phyloP scores from a whole-genome alignment of 2,113 vertebrate genomes.

The Channa argus region DNA sequence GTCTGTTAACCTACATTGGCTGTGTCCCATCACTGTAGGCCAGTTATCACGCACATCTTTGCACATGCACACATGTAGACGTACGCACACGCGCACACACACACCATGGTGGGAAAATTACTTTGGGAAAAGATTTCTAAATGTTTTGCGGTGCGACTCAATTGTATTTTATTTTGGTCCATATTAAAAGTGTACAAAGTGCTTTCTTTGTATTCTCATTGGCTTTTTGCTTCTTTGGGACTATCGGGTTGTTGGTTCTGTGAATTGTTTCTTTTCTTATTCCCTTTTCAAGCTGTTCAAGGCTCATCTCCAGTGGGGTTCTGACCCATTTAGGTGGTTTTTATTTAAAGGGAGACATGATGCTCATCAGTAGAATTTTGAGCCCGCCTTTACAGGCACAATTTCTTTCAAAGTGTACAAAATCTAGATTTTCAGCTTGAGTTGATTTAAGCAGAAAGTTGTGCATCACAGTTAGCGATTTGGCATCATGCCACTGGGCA shows the following conservation, averaged over 20 bases:
- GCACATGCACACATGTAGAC: constrained; percentile 1
- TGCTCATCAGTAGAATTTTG: constrained; percentile 59
- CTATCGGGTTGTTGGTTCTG: constrained; percentile 39
- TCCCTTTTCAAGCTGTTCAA: constrained; percentile 42
- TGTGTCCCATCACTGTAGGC: constrained; percentile 35
- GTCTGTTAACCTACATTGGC: constrained; percentile 38
- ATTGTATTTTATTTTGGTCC: constrained; percentile 32
- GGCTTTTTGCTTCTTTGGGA: constrained; percentile 50
- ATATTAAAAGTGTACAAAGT: constrained; percentile 18
- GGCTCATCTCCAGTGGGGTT: constrained; percentile 63
- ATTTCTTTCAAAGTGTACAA: constrained; percentile 65
- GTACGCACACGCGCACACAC: constrained; percentile 2
- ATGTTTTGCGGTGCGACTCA: constrained; percentile 47
- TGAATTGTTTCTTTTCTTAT: constrained; percentile 45
- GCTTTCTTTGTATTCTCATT: constrained; percentile 25
- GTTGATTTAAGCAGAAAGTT: constrained; percentile 62
- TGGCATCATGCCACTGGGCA: constrained; percentile 51
- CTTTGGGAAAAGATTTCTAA: constrained; percentile 11
- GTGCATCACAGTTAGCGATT: constrained; percentile 55
- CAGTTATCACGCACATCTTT: constrained; percentile 27
- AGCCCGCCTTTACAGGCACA: constrained; percentile 53
- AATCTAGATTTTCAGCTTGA: constrained; percentile 57
- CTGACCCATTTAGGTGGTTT: constrained; percentile 70
- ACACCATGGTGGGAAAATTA: constrained; percentile 41
- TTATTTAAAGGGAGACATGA: constrained; percentile 50